Percentiles rank a stretch among this genome's conserved stretches.
Conservation (phyloP, 1,140 invertebrate genomes). For the Drosophila jambulina region DNA sequence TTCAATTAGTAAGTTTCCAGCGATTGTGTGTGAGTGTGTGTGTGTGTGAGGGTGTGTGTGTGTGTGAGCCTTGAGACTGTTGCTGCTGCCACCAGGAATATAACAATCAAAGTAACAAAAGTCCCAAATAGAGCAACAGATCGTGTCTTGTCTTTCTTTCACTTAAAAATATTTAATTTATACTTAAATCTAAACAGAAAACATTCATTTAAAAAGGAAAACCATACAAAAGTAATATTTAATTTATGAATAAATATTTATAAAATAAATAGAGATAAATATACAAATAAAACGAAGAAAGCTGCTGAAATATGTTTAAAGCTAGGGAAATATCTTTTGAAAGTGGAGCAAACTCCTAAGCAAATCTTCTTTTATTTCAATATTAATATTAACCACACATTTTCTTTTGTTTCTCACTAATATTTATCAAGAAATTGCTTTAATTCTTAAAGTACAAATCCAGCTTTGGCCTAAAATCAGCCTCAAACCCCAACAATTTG, state of each 20-base stretch:
- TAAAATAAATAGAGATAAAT: not conserved
- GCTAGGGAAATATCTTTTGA: not conserved
- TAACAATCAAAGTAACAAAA: constrained; percentile 1
- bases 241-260: not conserved
- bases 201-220: not conserved
- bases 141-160: not conserved
- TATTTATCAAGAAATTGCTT: not conserved
- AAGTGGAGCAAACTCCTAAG: not conserved
- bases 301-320: not conserved
- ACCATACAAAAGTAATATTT: not conserved
- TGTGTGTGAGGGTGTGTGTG: not conserved
- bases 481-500: not conserved
- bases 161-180: not conserved
- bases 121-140: not conserved
- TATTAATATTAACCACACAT: not conserved
- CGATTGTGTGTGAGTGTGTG: not conserved
- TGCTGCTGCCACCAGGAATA: constrained; percentile 7
- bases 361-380: not conserved
- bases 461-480: not conserved
- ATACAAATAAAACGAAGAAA: not conserved
- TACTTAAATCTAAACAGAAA: not conserved
- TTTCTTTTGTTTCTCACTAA: not conserved
- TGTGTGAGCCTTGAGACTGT: constrained; percentile 9
- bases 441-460: not conserved
- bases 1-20: constrained; percentile 32